phyloP scores from a whole-genome alignment of 1,140 invertebrate species.

The Rhizoglyphus robini region DNA sequence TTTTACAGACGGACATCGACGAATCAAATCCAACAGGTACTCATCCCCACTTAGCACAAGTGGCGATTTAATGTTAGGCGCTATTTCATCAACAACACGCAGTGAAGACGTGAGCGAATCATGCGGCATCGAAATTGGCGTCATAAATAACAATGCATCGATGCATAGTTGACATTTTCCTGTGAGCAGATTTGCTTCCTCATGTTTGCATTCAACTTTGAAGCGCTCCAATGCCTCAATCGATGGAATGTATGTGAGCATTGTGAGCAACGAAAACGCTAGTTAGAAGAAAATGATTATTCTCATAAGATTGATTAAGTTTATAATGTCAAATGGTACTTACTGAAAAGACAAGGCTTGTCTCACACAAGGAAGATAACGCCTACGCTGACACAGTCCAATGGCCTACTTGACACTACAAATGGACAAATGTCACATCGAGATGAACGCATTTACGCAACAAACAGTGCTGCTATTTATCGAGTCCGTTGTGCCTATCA shows the following conservation, averaged over 20 bases:
- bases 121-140: not conserved
- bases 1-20: constrained; percentile 3
- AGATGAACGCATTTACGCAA: too few relatives aligned
- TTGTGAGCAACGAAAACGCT: not conserved
- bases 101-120: not conserved
- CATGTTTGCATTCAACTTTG: not conserved
- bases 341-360: too few relatives aligned
- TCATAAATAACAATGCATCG: constrained; percentile 7
- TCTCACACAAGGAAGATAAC: too few relatives aligned
- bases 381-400: too few relatives aligned
- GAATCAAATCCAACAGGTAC: not conserved
- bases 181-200: not conserved
- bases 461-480: too few relatives aligned
- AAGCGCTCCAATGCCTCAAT: constrained; percentile 1
- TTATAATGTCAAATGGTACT: too few relatives aligned
- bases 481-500: too few relatives aligned
- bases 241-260: constrained; percentile 8
- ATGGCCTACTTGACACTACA: too few relatives aligned
- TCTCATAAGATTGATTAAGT: too few relatives aligned
- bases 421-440: too few relatives aligned
- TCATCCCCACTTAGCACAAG: not conserved
- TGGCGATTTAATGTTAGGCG: not conserved
- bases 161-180: constrained; percentile 17
- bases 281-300: not conserved
- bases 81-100: not conserved